phyloP scores from a whole-genome alignment of 2,113 vertebrate genomes.

The Sceloporus undulatus region DNA sequence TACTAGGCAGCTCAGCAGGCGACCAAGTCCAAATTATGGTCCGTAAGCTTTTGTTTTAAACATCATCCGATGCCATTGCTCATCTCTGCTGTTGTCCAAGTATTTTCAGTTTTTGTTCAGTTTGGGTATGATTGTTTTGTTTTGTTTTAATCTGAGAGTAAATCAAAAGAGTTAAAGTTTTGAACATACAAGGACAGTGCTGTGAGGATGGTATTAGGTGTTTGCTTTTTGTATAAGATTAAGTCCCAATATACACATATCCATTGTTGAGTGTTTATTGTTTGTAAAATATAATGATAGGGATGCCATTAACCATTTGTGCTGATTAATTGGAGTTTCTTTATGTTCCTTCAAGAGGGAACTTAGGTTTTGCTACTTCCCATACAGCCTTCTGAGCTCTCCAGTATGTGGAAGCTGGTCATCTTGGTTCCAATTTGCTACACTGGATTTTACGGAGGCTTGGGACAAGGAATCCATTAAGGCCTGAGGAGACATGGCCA shows the following conservation, averaged over 20 bases:
- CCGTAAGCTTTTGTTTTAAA: conserved; percentile 74
- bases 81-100: neutral
- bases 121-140: neutral
- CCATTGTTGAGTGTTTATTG: neutral
- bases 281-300: neutral
- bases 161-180: neutral
- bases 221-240: neutral
- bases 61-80: neutral
- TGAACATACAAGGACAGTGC: neutral
- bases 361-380: neutral
- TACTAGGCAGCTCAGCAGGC: conserved; percentile 49
- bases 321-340: neutral
- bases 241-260: neutral
- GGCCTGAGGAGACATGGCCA: conserved; percentile 75
- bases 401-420: conserved; percentile 61
- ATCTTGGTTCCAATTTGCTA: conserved; percentile 59
- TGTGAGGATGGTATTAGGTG: neutral
- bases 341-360: neutral
- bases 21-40: conserved; percentile 58
- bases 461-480: conserved; percentile 54
- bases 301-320: neutral
- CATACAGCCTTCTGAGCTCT: conserved; percentile 13
- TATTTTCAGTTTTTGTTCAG: neutral
- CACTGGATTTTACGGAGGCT: conserved; percentile 48
- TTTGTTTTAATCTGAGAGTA: neutral